These are phyloP conservation scores for Zaprionus capensis DNA, from an alignment of 1,140 invertebrate genomes.

Conservation along the genomic window DNA sequence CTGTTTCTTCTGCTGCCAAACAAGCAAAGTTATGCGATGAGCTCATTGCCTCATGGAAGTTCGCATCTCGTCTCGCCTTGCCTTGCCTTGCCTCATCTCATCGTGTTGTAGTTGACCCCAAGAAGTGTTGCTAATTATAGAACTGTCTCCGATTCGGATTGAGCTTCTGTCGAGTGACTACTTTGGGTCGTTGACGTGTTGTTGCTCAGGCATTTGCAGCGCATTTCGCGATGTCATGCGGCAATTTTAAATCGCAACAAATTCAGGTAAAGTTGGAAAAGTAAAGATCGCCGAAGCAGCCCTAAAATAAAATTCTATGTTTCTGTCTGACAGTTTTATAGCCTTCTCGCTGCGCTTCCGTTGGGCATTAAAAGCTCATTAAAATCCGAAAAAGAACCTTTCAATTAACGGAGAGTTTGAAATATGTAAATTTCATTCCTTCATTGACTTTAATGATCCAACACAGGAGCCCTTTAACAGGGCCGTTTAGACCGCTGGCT, in stretches of 20 bases:
- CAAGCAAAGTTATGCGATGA: conserved; percentile 35
- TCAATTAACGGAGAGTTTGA: conserved; percentile 31
- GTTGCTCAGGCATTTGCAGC: neutral
- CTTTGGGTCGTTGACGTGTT: conserved; percentile 37
- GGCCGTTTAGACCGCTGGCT: conserved; percentile 8
- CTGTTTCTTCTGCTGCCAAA: neutral
- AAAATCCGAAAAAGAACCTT: conserved; percentile 23
- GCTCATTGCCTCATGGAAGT: conserved; percentile 35
- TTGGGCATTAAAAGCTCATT: conserved; percentile 30
- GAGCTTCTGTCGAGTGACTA: conserved; percentile 7
- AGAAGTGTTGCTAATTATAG: conserved; percentile 34
- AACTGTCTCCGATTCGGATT: conserved; percentile 8
- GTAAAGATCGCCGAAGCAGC: conserved; percentile 1
- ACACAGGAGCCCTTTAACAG: conserved; percentile 12
- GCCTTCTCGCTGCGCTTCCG: conserved; percentile 32
- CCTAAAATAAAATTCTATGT: conserved; percentile 1
- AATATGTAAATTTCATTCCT: conserved; percentile 51
- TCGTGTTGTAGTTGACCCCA: conserved; percentile 21
- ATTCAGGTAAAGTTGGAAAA: neutral
- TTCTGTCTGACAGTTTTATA: conserved; percentile 5
- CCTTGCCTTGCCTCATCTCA: neutral
- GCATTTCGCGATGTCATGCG: conserved; percentile 5
- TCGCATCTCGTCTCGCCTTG: neutral
- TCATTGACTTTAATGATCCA: conserved; percentile 21
- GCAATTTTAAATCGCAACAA: conserved; percentile 26